These are phyloP conservation scores for Silurus asotus DNA, from an alignment of 2,113 vertebrate species.

Conservation along the genomic window DNA sequence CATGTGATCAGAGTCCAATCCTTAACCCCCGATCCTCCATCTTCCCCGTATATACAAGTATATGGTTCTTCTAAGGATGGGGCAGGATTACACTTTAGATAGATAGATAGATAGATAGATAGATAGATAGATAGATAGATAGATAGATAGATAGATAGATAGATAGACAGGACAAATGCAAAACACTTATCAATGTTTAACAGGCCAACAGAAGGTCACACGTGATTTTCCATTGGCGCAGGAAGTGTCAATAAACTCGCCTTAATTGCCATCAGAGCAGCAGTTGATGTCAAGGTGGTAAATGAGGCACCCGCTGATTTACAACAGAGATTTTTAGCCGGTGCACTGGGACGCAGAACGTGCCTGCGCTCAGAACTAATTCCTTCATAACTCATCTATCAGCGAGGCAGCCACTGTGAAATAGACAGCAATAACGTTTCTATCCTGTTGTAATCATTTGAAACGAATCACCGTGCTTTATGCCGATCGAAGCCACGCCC, in stretches of 20 bases:
- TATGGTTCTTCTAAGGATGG: too few species aligned
- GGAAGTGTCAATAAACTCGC: not conserved
- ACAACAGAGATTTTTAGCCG: conserved; percentile 33
- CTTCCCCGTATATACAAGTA: too few species aligned
- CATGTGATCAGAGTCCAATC: too few species aligned
- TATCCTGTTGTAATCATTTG: conserved; percentile 66
- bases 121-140: too few species aligned
- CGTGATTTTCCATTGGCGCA: not conserved
- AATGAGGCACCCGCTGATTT: conserved; percentile 45
- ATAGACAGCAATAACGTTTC: conserved; percentile 67
- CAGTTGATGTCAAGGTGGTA: conserved; percentile 11
- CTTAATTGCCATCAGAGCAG: conserved; percentile 19
- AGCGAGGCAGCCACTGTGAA: conserved; percentile 56
- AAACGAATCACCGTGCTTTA: conserved; percentile 58
- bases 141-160: too few species aligned
- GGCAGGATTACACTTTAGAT: too few species aligned
- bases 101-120: too few species aligned
- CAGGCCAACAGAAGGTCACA: not conserved
- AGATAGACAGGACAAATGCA: not conserved
- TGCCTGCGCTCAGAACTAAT: conserved; percentile 45
- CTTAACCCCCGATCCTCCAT: too few species aligned
- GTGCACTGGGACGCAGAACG: conserved; percentile 20
- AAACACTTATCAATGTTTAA: not conserved
- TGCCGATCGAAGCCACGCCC: conserved; percentile 53
- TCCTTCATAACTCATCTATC: conserved; percentile 65